These are phyloP conservation scores for Nymphalis urticae DNA, from an alignment of 2,888 invertebrate genomes.

Conservation along the genomic window DNA sequence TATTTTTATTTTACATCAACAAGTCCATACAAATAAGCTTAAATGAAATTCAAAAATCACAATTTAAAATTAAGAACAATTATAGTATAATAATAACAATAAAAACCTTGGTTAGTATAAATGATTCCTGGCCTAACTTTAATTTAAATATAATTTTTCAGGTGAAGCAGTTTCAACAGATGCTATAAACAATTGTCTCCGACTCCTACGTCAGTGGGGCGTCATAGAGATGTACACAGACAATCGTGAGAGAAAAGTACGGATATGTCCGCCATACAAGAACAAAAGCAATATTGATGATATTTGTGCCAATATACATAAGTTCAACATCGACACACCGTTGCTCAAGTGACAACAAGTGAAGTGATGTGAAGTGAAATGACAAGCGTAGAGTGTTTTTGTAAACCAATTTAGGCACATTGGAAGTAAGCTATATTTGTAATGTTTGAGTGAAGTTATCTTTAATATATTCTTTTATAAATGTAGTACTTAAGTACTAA, in stretches of 20 bases:
- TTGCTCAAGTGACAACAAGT: slow-evolving; percentile 44
- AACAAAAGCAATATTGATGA: slow-evolving; percentile 44
- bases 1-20: too few species aligned
- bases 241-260: slow-evolving; percentile 53
- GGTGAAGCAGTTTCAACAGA: slow-evolving; percentile 94
- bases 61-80: too few species aligned
- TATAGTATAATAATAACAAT: too few species aligned
- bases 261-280: slow-evolving; percentile 56
- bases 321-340: slow-evolving; percentile 63
- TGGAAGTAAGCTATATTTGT: slow-evolving; percentile 3
- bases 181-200: slow-evolving; percentile 91
- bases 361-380: slow-evolving; percentile 8
- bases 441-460: too few species aligned
- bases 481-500: too few species aligned
- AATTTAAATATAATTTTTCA: slow-evolving; percentile 56
- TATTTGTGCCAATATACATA: slow-evolving; percentile 58
- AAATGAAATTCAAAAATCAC: too few species aligned
- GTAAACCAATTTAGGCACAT: slow-evolving; percentile 16
- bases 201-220: slow-evolving; percentile 90
- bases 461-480: too few species aligned
- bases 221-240: slow-evolving; percentile 83
- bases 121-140: too few species aligned
- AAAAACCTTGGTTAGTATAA: too few species aligned
- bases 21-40: too few species aligned
- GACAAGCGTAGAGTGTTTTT: slow-evolving; percentile 14